Base-by-base conservation (phyloP, 2,888 invertebrate species). In the Drosophila buzzatii region DNA sequence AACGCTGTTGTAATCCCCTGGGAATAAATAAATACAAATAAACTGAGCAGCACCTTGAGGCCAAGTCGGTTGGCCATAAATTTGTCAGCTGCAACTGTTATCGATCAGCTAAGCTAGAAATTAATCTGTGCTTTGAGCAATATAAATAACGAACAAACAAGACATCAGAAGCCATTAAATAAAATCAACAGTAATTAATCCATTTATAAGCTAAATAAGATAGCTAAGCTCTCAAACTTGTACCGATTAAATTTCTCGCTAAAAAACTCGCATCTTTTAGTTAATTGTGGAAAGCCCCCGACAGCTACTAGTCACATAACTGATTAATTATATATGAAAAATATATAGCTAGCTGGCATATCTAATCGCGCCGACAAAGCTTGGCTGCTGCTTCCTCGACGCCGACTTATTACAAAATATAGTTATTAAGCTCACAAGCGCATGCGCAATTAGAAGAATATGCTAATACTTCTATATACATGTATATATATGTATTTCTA, bases 351-450 rank as follows among this genome's bases (percentile, higher is more conserved):
- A 80, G 53, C 60, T 76, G 59, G 79, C 73, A 66, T 55, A 53
- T 66, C 74, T 73, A 59, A 79, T 66, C 61, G 47, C 58, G 42
- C 76, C 77, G 77, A 76, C 76, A 76, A 76, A 76, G 81, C 61
- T 76, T 7, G 35, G 16, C 23, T 49, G 35, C 35, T 45, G 73
- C 63, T 61, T 70, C 76, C 76, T 76, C 80, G 75, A 73, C 44
- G 64, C 45, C 45, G 51, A 49, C 71, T 52, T 33, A 66, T 81
- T 66, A 52, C 67, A 82, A 78, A 90, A 84, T 84, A 76, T 71
- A 90, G 89, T 88, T 70, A 90, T 84, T 73, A 88, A 67, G 70
- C 65, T 66, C 49, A 70, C 76, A 59, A 71, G 80, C 82, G 85
- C 86, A 70, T 82, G 63, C 57, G 75, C 73, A 82, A 76, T 67